These are phyloP conservation scores for Trissolcus basalis DNA, from an alignment of 1,140 invertebrate genomes.

Conservation along the genomic window DNA sequence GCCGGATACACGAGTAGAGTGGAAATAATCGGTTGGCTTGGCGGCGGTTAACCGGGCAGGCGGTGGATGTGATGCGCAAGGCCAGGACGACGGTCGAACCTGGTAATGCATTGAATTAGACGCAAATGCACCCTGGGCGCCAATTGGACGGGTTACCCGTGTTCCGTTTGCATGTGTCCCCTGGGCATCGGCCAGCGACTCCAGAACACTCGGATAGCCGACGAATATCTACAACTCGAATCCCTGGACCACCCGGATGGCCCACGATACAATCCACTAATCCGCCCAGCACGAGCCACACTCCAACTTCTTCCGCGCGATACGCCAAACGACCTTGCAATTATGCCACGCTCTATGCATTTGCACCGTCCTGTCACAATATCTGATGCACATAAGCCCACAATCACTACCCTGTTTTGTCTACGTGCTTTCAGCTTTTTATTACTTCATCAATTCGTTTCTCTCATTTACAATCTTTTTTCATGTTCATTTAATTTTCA, in stretches of 20 bases:
- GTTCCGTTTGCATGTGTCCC: constrained; percentile 69
- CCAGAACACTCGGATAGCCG: constrained; percentile 56
- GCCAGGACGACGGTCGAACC: constrained; percentile 53
- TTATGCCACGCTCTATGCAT: constrained; percentile 31
- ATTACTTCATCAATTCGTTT: no score
- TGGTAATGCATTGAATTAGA: constrained; percentile 75
- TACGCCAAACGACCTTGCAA: constrained; percentile 36
- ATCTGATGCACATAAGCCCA: background rate
- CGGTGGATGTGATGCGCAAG: constrained; percentile 39
- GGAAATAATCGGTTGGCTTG: constrained; percentile 51
- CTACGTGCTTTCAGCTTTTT: no score
- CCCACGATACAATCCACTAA: constrained; percentile 1
- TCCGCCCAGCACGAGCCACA: background rate
- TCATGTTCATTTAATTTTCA: no score
- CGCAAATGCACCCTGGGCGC: constrained; percentile 73
- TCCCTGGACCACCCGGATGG: constrained; percentile 35
- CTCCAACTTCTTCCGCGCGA: constrained; percentile 11
- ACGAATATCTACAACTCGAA: constrained; percentile 42
- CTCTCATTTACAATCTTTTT: no score
- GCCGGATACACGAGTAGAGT: constrained; percentile 18
- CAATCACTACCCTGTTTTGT: no score
- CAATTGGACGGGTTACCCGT: constrained; percentile 71
- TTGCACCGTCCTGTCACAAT: constrained; percentile 15
- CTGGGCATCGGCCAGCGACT: constrained; percentile 61
- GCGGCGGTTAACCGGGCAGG: constrained; percentile 46